phyloP scores from a whole-genome alignment of 2,888 invertebrate species.

The Tortrix viridana region DNA sequence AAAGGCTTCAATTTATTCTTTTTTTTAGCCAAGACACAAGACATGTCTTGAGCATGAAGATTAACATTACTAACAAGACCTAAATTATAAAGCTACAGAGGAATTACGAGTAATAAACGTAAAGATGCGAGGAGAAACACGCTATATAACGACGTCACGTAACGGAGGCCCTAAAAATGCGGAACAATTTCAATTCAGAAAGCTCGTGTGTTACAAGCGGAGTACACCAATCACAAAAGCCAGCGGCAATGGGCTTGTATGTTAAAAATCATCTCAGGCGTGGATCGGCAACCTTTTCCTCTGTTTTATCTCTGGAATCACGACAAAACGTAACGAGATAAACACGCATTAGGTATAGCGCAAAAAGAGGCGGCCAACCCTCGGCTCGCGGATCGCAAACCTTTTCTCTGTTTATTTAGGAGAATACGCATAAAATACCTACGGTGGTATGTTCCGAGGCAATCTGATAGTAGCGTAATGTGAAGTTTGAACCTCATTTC shows the following conservation, averaged over 20 bases:
- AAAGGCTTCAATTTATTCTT: no score
- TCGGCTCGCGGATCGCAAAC: conserved; percentile 39
- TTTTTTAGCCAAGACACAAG: no score
- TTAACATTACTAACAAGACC: conserved; percentile 20
- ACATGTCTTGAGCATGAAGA: no score
- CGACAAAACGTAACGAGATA: conserved; percentile 55
- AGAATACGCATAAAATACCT: conserved; percentile 42
- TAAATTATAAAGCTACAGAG: conserved; percentile 24
- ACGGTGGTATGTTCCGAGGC: conserved; percentile 38
- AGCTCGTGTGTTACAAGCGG: conserved; percentile 17
- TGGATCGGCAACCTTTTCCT: conserved; percentile 38
- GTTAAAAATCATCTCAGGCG: conserved; percentile 49
- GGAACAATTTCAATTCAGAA: conserved; percentile 29
- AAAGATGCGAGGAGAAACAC: conserved; percentile 17
- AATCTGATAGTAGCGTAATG: conserved; percentile 39
- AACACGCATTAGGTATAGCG: conserved; percentile 53
- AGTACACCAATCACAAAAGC: conserved; percentile 18
- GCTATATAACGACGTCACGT: conserved; percentile 31
- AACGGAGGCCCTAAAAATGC: conserved; percentile 29
- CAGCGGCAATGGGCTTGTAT: conserved; percentile 15
- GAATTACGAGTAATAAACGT: conserved; percentile 28
- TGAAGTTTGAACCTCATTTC: conserved; percentile 39
- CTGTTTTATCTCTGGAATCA: conserved; percentile 47
- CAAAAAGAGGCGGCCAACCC: conserved; percentile 33
- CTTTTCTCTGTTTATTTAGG: conserved; percentile 43